Evolutionary conservation across 2,113 vertebrate species (phyloP).

Genomic region (Phalacrocorax carbo): DNA sequence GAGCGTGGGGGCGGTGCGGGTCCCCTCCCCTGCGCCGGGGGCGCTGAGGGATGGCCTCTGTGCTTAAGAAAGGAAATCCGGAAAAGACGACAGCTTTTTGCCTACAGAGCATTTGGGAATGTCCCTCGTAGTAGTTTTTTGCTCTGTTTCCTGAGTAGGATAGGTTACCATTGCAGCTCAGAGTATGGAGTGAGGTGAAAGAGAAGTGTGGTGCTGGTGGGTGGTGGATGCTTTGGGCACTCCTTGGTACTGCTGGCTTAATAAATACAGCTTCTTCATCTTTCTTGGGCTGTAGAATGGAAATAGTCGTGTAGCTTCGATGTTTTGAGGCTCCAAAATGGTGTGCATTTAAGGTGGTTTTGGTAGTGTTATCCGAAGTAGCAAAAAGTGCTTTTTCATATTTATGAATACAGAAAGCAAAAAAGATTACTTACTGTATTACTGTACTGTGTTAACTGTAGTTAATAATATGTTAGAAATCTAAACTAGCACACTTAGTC

Average conservation of each 20-base stretch:
- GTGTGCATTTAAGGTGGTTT: rapidly evolving
- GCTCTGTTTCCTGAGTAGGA: rapidly evolving
- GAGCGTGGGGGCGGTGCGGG: no score
- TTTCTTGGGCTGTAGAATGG: not conserved
- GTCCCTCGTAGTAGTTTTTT: not conserved
- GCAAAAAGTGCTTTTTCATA: not conserved
- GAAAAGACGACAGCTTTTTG: rapidly evolving
- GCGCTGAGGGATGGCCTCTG: no score
- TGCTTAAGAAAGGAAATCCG: rapidly evolving
- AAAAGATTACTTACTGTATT: not conserved
- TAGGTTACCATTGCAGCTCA: not conserved
- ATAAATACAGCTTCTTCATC: not conserved
- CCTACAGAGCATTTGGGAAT: rapidly evolving
- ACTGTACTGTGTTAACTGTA: not conserved
- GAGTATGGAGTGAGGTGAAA: no score
- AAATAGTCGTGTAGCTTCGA: not conserved
- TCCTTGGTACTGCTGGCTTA: not conserved
- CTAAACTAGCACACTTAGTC: not conserved
- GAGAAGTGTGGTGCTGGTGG: no score
- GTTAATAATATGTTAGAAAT: not conserved
- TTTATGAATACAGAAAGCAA: not conserved
- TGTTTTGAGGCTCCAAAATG: not conserved
- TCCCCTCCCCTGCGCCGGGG: rapidly evolving
- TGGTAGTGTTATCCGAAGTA: not conserved
- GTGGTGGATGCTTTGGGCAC: not conserved